These are phyloP conservation scores for Babyrousa celebensis DNA, from an alignment of 2,797 vertebrate species.

Conservation along the genomic window DNA sequence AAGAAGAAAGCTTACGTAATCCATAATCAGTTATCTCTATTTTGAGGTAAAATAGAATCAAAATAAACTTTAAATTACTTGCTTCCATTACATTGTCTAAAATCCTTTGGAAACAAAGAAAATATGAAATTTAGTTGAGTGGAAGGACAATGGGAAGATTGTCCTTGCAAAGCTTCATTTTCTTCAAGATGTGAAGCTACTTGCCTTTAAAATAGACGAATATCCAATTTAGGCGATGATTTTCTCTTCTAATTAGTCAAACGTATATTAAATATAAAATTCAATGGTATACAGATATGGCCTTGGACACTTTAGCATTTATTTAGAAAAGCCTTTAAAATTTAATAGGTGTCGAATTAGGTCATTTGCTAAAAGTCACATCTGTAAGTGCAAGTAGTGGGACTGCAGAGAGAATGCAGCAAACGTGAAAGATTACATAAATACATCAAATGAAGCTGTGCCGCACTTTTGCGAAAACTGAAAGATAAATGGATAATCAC, in stretches of 20 bases:
- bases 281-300: background rate
- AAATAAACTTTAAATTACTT: conserved; percentile 56
- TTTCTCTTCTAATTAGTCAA: conserved; percentile 73
- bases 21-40: conserved; percentile 53
- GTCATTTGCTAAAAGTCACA: conserved; percentile 68
- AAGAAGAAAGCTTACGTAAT: conserved; percentile 63
- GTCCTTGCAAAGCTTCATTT: conserved; percentile 44
- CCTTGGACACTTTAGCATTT: conserved; percentile 67
- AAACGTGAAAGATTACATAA: conserved; percentile 54
- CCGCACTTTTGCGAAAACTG: conserved; percentile 70
- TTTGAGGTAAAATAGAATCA: conserved; percentile 56
- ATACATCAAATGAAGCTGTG: conserved; percentile 69
- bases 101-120: conserved; percentile 76
- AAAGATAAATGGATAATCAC: conserved; percentile 65
- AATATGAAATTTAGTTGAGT: conserved; percentile 54
- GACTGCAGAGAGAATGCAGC: conserved; percentile 71
- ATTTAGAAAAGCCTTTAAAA: conserved; percentile 83
- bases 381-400: conserved; percentile 72
- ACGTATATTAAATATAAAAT: conserved; percentile 42
- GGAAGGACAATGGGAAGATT: conserved; percentile 71
- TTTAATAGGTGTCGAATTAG: conserved; percentile 49
- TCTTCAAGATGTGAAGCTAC: background rate
- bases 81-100: conserved; percentile 51
- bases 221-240: conserved; percentile 54
- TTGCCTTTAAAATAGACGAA: conserved; percentile 66